phyloP scores from a whole-genome alignment of 2,888 invertebrate genomes.

The Tinea trinotella region DNA sequence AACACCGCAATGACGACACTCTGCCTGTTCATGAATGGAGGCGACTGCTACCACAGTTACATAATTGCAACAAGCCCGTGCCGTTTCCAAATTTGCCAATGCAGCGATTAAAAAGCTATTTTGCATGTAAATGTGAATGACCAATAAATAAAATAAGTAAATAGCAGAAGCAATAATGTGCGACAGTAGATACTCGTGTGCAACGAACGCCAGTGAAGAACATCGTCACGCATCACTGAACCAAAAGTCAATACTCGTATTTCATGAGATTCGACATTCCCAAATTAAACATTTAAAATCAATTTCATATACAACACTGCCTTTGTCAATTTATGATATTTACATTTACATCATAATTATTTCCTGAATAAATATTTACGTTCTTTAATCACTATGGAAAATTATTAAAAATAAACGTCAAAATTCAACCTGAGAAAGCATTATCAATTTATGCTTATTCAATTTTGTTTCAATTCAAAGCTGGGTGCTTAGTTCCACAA shows the following conservation, averaged over 20 bases:
- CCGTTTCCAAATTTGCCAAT: background rate
- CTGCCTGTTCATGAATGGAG: no score
- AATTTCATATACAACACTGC: background rate
- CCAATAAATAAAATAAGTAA: background rate
- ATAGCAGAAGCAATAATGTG: slow-evolving; percentile 7
- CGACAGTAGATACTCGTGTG: slow-evolving; percentile 2
- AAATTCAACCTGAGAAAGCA: no score
- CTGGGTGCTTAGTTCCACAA: no score
- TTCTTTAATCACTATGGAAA: no score
- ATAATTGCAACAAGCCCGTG: no score
- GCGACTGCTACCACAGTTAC: no score
- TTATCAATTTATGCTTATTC: no score
- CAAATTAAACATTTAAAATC: slow-evolving; percentile 16
- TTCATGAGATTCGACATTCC: background rate
- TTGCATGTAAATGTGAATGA: background rate
- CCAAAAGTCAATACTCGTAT: background rate
- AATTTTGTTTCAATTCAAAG: no score
- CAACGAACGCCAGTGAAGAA: slow-evolving; percentile 5
- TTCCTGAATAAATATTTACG: no score
- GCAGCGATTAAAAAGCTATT: background rate
- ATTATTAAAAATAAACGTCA: no score
- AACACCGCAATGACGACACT: no score
- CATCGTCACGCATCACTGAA: background rate
- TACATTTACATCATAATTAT: background rate
- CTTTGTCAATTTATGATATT: background rate